Evolutionary conservation across 2,888 invertebrate genomes (phyloP).

Genomic region (Nomada ferruginata): DNA sequence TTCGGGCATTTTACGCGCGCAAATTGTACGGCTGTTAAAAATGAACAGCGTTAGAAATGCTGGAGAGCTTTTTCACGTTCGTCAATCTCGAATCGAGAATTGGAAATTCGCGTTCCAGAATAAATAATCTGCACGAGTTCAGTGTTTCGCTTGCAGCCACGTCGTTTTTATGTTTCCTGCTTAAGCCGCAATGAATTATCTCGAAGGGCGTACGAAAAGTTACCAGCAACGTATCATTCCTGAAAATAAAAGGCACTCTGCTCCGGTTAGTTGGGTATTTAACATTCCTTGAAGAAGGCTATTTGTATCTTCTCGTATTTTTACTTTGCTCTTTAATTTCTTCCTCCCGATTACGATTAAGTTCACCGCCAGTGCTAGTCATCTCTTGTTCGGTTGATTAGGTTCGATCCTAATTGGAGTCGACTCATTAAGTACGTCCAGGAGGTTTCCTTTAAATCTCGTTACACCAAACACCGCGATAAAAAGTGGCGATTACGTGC

Average conservation of each 20-base stretch:
- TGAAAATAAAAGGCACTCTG: neutral
- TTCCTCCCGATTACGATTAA: neutral
- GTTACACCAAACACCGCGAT: neutral
- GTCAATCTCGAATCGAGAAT: too few relatives aligned
- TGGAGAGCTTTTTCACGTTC: too few relatives aligned
- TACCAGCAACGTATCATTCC: neutral
- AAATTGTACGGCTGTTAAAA: neutral
- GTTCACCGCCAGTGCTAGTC: neutral
- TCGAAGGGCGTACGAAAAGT: neutral
- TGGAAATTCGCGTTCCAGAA: neutral
- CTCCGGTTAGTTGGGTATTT: too few relatives aligned
- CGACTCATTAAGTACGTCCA: conserved; percentile 2
- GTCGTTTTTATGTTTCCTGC: neutral
- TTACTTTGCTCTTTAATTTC: neutral
- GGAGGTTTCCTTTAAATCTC: conserved; percentile 4
- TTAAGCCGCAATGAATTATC: neutral
- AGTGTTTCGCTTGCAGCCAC: neutral
- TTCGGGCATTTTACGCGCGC: neutral
- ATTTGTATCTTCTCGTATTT: too few relatives aligned
- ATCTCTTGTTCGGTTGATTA: conserved; percentile 8
- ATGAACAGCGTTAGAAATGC: neutral
- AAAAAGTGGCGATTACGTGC: neutral
- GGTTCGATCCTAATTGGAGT: conserved; percentile 19
- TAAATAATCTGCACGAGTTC: neutral
- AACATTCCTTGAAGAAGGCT: too few relatives aligned